Evolutionary conservation across 2,113 vertebrate genomes (phyloP).

Genomic region (Rhinolophus sinicus): DNA sequence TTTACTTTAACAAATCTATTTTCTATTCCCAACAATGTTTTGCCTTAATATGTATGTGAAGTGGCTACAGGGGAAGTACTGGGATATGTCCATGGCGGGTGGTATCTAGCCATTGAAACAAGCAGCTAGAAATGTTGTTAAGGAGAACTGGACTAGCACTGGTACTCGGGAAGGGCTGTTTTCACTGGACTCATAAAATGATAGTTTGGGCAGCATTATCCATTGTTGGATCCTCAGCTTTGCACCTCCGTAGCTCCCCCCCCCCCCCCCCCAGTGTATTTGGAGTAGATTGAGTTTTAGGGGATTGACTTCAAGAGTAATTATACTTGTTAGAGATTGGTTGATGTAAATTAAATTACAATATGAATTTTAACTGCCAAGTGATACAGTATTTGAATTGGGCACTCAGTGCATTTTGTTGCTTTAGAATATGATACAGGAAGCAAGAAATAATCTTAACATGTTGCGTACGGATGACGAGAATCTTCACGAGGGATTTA

Average conservation of each 20-base stretch:
- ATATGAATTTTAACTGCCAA: constrained; percentile 16
- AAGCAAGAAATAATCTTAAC: neutral
- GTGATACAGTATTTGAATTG: neutral
- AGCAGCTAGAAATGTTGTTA: neutral
- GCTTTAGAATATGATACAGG: neutral
- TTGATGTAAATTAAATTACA: constrained; percentile 24
- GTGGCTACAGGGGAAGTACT: neutral
- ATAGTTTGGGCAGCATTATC: neutral
- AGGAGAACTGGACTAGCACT: neutral
- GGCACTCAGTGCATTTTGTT: neutral
- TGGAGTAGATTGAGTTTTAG: constrained; percentile 41
- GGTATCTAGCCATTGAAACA: neutral
- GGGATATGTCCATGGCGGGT: neutral
- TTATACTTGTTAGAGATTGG: neutral
- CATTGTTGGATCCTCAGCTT: neutral
- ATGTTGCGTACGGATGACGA: too few species aligned
- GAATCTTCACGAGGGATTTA: too few species aligned
- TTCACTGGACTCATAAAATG: neutral
- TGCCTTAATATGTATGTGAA: constrained; percentile 20
- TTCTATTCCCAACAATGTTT: neutral
- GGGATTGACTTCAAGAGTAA: neutral
- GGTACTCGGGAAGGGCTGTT: neutral
- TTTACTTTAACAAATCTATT: constrained; percentile 33
- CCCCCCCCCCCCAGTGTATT: neutral
- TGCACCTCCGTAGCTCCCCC: neutral